Base-by-base conservation (phyloP, 2,888 invertebrate species). In the Macrosoma leucophasiata region DNA sequence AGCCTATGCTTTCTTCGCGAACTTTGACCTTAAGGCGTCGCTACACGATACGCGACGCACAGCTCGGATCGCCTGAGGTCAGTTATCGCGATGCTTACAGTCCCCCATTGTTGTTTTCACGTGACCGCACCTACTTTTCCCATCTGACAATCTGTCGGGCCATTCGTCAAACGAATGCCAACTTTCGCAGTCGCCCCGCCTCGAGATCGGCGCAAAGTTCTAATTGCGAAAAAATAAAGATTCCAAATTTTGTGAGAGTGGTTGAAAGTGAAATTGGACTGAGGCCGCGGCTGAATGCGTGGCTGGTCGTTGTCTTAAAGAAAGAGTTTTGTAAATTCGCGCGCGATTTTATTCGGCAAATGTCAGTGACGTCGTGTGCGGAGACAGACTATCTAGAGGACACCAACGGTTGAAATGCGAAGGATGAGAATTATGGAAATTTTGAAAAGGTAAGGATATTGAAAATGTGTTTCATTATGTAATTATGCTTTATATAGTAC, bases 121-220 rank as follows among this genome's bases (percentile, higher is more conserved):
- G 62, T 62, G 64, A 53, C 46, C 33, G 39, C 41, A 40, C 29
- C 41, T 38, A 51, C 64, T 62, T 66, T 65, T 59, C 58, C 59
- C 61, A 55, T 45, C 52, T 43, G 52, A 43, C 48, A 40, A 39
- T 29, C 54, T 36, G 46, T 30, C 56, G 48, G 52, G 43, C 48
- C 61, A 59, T 54, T 60, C 58, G 55, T 56, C 63, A 62, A 64
- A 57, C 55, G 58, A 48, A 46, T 48, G 66, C 59, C 63, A 62
- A 67, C 72, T 71, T 75, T 74, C 66, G 71, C 55, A 59, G 64
- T 54, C 68, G 72, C 55, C 46, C 43, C 53, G 38, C 29, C 43
- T 30, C 42, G 34, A 31, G 24, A 29, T 19, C 23, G 29, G 28
- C 13, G 18, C 13, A 14, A 10, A 11, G 28, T 30, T 13, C n/a